Percentiles rank a stretch among this genome's conserved stretches.
Conservation (phyloP, 2,888 invertebrate species). For the Bibio marci region DNA sequence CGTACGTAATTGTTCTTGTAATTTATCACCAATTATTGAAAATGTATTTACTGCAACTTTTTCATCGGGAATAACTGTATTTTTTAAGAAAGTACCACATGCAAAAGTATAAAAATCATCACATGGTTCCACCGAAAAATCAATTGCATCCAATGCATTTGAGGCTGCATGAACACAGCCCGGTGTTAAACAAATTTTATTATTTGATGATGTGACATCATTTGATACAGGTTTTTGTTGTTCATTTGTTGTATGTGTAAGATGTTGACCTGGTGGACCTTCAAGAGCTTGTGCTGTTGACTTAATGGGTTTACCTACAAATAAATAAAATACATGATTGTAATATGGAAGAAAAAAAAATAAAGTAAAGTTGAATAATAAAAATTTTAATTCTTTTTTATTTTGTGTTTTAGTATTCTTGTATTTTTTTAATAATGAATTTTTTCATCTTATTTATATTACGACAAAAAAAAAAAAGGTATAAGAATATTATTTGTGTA, state of each 20-base stretch:
- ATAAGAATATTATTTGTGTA: too few species aligned
- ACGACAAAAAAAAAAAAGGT: too few species aligned
- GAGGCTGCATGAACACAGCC: constrained; percentile 67
- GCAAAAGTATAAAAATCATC: constrained; percentile 63
- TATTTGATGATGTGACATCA: constrained; percentile 13
- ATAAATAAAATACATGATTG: constrained; percentile 2
- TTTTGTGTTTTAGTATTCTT: too few species aligned
- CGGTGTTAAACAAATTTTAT: constrained; percentile 45
- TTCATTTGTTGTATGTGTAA: constrained; percentile 9
- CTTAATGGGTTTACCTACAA: constrained; percentile 7
- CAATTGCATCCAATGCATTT: constrained; percentile 46
- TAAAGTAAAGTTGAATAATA: too few species aligned
- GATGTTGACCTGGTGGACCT: constrained; percentile 10
- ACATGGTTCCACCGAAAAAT: constrained; percentile 48
- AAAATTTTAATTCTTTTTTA: too few species aligned
- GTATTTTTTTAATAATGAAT: too few species aligned
- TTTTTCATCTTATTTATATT: too few species aligned
- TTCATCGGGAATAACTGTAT: constrained; percentile 55
- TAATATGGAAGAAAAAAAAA: too few species aligned
- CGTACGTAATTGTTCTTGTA: constrained; percentile 28
- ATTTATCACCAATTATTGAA: constrained; percentile 28
- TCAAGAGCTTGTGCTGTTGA: constrained; percentile 19
- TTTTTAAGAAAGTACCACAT: constrained; percentile 51
- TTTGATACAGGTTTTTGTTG: constrained; percentile 15
- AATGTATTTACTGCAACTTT: constrained; percentile 29